Evolutionary conservation across 2,113 vertebrate genomes (phyloP), one percentile per base, ranked within the genome.

Genomic region (Dascyllus trimaculatus): DNA sequence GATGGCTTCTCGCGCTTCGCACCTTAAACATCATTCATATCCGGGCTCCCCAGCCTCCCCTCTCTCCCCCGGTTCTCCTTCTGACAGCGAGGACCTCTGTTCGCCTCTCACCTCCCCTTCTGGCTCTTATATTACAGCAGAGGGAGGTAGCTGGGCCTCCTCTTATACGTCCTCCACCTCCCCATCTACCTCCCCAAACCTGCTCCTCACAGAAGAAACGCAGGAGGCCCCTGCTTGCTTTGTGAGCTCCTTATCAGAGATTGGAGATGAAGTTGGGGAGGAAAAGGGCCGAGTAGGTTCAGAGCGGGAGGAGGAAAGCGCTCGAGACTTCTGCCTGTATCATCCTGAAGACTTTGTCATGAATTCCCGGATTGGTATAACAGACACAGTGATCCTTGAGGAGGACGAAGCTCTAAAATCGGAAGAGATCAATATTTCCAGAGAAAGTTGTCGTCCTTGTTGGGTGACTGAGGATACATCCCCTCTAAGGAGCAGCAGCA

Each of bases 101-200:
- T 97, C 98, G 0, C 96, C 96, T 0, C 96, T 97, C 0, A 95
- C 97, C 0, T 98, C 98, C 0, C 97, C 97, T 6, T 98, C 98
- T 0, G 97, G 97, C 0, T 99, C 98, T 66, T 99, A 99, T 63
- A 94, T 97, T 71, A 99, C 98, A 0, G 98, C 98, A 0, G 97
- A 99, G 53, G 97, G 97, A 8, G 96, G 97, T 45, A 99, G 98
- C 88, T 97, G 97, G 96, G 93, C 95, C 2, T 98, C 96, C 0
- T 96, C 96, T 0, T 96, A 95, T 60, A 96, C 96, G 0, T 96
- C 95, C 38, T 96, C 94, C 65, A 95, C 94, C 21, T 96, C 95
- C 11, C 95, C 94, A 18, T 97, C 95, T 57, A 94, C 95, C n/a
- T 97, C 98, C 24, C 96, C 96, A 11, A 97, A 97, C 88, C 85